A percentile compares a stretch with the other conserved stretches of the same genome.
Conservation (phyloP, 1,140 invertebrate species). For the Eurosta solidaginis region DNA sequence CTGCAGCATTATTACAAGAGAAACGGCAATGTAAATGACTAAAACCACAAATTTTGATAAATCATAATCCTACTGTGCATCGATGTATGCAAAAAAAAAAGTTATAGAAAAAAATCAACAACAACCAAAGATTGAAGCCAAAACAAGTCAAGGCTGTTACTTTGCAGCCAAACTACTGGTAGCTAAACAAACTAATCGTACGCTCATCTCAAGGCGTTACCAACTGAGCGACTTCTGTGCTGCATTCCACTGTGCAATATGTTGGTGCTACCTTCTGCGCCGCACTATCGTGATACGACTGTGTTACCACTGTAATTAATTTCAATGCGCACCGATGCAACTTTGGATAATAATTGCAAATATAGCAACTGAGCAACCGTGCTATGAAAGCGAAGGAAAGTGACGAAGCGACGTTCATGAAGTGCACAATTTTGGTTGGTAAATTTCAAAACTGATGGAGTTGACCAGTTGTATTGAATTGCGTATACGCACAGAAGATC, state of each 20-base stretch:
- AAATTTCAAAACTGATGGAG: neutral
- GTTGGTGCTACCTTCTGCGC: neutral
- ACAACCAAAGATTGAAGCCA: neutral
- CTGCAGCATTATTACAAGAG: neutral
- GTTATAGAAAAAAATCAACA: neutral
- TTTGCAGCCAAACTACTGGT: neutral
- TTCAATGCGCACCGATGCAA: neutral
- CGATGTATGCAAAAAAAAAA: neutral
- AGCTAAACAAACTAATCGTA: neutral
- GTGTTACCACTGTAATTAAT: constrained; percentile 10
- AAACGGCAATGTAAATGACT: constrained; percentile 4
- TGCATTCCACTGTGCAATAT: neutral
- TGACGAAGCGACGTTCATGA: neutral
- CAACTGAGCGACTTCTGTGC: constrained; percentile 18
- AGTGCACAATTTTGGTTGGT: neutral
- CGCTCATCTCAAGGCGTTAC: constrained; percentile 11
- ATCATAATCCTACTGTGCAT: constrained; percentile 11
- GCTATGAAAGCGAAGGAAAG: too few relatives aligned
- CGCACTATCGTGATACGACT: neutral
- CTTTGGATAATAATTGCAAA: constrained; percentile 12
- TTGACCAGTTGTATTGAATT: neutral
- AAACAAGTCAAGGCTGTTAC: neutral
- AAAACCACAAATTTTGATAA: constrained; percentile 28
- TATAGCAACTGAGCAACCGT: neutral
- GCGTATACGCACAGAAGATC: neutral